These are phyloP conservation scores for Musca vetustissima DNA, from an alignment of 1,140 invertebrate genomes.

Conservation along the genomic window DNA sequence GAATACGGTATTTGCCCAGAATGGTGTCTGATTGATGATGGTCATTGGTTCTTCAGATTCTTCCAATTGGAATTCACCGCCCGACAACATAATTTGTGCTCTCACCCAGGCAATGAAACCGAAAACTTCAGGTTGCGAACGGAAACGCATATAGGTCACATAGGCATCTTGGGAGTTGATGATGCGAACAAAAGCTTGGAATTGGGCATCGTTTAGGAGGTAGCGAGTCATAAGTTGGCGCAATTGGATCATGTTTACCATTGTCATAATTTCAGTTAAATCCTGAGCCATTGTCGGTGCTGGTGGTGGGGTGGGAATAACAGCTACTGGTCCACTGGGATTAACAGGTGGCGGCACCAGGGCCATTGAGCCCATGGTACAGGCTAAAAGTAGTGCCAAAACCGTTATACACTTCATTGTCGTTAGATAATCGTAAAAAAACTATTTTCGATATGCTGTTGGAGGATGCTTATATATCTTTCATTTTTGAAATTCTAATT, in stretches of 20 bases:
- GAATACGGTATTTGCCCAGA: slow-evolving; percentile 41
- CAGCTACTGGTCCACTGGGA: slow-evolving; percentile 5
- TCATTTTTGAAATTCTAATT: no score
- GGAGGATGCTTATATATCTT: no score
- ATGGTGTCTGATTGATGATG: slow-evolving; percentile 42
- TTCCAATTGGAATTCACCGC: slow-evolving; percentile 36
- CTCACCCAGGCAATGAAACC: slow-evolving; percentile 39
- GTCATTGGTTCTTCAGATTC: slow-evolving; percentile 36
- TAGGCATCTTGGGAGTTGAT: slow-evolving; percentile 41
- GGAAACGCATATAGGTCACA: slow-evolving; percentile 34
- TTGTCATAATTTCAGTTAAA: slow-evolving; percentile 36
- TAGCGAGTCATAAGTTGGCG: slow-evolving; percentile 41
- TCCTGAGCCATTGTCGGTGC: slow-evolving; percentile 38
- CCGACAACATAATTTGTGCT: slow-evolving; percentile 38
- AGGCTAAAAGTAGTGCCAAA: neutral
- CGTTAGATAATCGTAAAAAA: neutral
- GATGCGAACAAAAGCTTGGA: slow-evolving; percentile 44
- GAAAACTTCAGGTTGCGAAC: slow-evolving; percentile 43
- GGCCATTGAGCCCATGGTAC: neutral
- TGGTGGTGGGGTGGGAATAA: slow-evolving; percentile 24
- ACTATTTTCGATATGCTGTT: no score
- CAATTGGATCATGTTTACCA: slow-evolving; percentile 41
- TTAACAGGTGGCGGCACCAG: neutral
- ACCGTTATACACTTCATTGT: neutral
- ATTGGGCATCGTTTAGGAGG: slow-evolving; percentile 46